Evolutionary conservation across 2,888 invertebrate species (phyloP), one percentile per base, ranked within the genome.

Genomic region (Trichopoda pennipes): DNA sequence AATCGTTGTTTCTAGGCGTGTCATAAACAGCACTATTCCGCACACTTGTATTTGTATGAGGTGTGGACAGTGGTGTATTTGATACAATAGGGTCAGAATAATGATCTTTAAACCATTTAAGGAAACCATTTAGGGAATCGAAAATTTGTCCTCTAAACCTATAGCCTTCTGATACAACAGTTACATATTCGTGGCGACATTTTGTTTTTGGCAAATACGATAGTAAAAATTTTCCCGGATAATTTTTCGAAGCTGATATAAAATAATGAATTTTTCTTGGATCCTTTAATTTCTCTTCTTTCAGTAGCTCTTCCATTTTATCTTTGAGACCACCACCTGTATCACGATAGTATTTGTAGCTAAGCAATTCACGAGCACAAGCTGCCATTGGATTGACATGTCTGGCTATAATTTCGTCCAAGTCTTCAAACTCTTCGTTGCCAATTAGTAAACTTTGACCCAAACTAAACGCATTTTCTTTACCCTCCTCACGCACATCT

Each of bases 101-200:
- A 90, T 99, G 98, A 91, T 98, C 97, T 90, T 99, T 99, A 91
- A 99, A 99, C 99, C 99, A 99, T 81, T 96, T 95, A 87, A 99
- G 93, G 78, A 99, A 90, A 14, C 94, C 93, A 83, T 89, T 90
- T 0, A 91, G 81, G 1, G 96, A 95, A 85, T 96, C 95, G 91
- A 99, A 99, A 90, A 95, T 94, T 87, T 97, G 95, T 84, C 95
- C 95, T 28, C 99, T 92, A 91, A 97, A 99, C 72, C 96, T 94
- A 90, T 97, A 96, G 1, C 99, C 99, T 85, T 99, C 98, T 0
- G 98, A 97, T 3, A 95, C 95, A 0, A 99, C 94, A 0, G 97
- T 95, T 0, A 99, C 93, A 89, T 96, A 99, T 90, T 99, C 99
- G 91, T 99, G 98, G 0, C 96, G 94, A 80, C 95, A 94, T 84